Evolutionary conservation across 2,888 invertebrate genomes (phyloP), one percentile per base, ranked within the genome.

Genomic region (Callinectes sapidus): DNA sequence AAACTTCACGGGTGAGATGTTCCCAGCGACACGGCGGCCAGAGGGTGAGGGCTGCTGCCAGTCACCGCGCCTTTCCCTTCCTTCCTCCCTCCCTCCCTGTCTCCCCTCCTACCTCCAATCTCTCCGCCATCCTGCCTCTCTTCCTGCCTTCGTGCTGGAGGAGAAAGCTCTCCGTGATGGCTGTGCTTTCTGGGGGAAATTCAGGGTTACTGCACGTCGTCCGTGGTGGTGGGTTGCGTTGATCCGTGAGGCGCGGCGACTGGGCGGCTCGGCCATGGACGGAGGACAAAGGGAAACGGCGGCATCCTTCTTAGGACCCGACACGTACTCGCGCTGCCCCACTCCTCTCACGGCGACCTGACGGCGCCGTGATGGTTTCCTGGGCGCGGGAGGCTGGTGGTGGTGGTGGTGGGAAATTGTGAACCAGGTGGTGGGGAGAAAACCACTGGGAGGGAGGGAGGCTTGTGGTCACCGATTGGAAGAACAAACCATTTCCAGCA

Each of bases 1-100:
- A 88, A 88, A 88, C 88, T 88, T 88, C 88, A 88, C 66, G 89
- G 81, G 66, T 89, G 71, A 89, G 71, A 42, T 66, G 89, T 66
- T 89, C 66, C 35, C 89, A 66, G 81, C 81, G 81, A 81, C 81
- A 81, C 81, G 81, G 81, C 81, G 81, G 81, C 81, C 81, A 81
- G 81, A 81, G 81, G 81, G 81, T 81, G 81, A 81, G 89, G 71
- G 87, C 35, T 42, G 48, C 77, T 90, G 28, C 48, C 35, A 61
- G 54, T 61, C 89, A 61, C 89, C 35, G 54, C 28, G 54, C 28
- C 89, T 61, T 32, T 32, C 61, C 42, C 39, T n/a, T 35, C 71
- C 66, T 87, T n/a, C 48, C 87, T 71, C 28, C 42, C 87, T 71
- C 28, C 42, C 71, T 87, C n/a, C 18, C 87, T 87, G 66, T 71